Evolutionary conservation across 2,888 invertebrate species (phyloP), one percentile per base, ranked within the genome.

Genomic region (Synergus japonicus): DNA sequence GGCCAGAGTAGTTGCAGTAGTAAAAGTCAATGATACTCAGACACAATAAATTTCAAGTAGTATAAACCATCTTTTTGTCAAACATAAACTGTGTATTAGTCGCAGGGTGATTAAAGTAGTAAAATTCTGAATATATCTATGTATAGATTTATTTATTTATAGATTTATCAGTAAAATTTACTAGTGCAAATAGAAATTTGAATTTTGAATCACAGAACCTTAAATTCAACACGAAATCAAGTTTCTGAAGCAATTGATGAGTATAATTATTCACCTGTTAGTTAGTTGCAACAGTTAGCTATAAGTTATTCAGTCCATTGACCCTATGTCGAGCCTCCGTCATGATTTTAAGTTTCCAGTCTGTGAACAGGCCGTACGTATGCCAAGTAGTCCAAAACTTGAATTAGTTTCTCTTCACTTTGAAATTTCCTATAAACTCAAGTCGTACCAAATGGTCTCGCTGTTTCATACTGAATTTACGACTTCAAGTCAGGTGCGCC

Each of bases 341-440:
- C 63, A 22, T 67, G 67, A 79, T 82, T 80, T 80, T 73, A 65
- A 85, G 83, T 82, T 85, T 86, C 83, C 84, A 84, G 85, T 85
- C 85, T 82, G 78, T 79, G 76, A 80, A 54, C 54, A 73, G 69
- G 80, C 80, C 79, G 54, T 79, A 85, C 83, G 79, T 83, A 73
- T 46, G 49, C 82, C 82, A 83, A 84, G 54, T n/a, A 73, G 73
- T 73, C 86, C 86, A 86, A 86, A 89, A 89, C 88, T 89, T 89
- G 87, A 82, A 89, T 89, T 89, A 88, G 89, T 89, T 88, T 87
- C 86, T 84, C 80, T 79, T 83, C 81, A 78, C 82, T 82, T 83
- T 67, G 82, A 82, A 83, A 85, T 85, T 85, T 82, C 83, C 78
- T 83, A 83, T 84, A 81, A 79, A 73, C 65, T 44, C 8, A n/a